A percentile compares a stretch with the other conserved stretches of the same genome.
phyloP scores from a whole-genome alignment of 2,797 vertebrate genomes.

The Spea hammondii region DNA sequence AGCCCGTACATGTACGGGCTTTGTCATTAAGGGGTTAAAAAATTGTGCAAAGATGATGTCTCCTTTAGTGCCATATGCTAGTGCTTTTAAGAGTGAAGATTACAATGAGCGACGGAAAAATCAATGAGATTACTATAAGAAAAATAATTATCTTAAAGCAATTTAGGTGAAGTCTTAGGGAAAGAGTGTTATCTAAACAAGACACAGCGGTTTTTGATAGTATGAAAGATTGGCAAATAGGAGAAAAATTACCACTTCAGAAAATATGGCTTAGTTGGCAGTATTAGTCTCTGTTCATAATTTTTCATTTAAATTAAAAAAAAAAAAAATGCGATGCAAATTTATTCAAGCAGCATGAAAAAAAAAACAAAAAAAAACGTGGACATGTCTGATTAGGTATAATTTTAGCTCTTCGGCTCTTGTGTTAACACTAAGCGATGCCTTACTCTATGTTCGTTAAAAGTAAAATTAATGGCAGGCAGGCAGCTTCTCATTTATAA shows the following conservation, averaged over 20 bases:
- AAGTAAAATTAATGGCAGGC: conserved; percentile 83
- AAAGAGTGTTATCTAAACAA: conserved; percentile 37
- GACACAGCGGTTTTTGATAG: conserved; percentile 46
- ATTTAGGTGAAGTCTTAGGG: conserved; percentile 28
- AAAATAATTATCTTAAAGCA: conserved; percentile 25
- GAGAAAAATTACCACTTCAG: conserved; percentile 46
- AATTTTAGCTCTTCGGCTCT: conserved; percentile 78
- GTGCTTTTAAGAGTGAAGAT: neutral
- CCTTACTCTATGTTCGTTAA: conserved; percentile 81
- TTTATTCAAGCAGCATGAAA: conserved; percentile 76
- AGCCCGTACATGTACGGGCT: no score
- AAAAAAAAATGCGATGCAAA: conserved; percentile 70
- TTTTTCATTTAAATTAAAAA: conserved; percentile 81
- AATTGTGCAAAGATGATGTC: no score
- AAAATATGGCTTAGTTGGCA: conserved; percentile 67
- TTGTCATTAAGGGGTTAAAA: no score
- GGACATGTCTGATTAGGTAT: conserved; percentile 81
- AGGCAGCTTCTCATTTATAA: conserved; percentile 78
- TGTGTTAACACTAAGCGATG: conserved; percentile 74
- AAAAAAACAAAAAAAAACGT: conserved; percentile 62
- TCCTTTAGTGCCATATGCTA: no score
- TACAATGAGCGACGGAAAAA: neutral
- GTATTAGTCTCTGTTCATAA: conserved; percentile 82
- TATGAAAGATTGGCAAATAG: conserved; percentile 49
- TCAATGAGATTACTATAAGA: conserved; percentile 19